Percentiles rank a stretch among this genome's conserved stretches.
phyloP scores from a whole-genome alignment of 2,888 invertebrate species.

The Eubasilissa splendida region DNA sequence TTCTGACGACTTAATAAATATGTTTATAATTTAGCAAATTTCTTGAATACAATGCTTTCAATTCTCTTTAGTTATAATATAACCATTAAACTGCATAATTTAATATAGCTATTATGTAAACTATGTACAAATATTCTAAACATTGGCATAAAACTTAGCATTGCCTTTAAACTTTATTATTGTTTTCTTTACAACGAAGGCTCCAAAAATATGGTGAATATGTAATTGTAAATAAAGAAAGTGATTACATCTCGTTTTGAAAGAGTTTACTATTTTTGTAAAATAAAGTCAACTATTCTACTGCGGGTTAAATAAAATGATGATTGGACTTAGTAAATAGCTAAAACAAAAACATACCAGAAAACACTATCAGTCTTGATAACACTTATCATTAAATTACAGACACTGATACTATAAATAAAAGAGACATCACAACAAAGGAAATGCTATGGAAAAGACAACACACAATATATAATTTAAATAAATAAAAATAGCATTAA shows the following conservation, averaged over 20 bases:
- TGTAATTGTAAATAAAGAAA: background rate
- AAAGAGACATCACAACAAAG: constrained; percentile 50
- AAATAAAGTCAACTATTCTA: constrained; percentile 15
- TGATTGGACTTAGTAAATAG: constrained; percentile 56
- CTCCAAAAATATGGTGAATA: constrained; percentile 10
- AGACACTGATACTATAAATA: constrained; percentile 50
- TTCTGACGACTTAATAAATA: background rate
- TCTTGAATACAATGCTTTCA: too few relatives aligned
- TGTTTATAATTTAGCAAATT: too few relatives aligned
- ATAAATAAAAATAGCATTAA: constrained; percentile 39
- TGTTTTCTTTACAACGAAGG: constrained; percentile 24
- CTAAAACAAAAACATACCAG: constrained; percentile 54
- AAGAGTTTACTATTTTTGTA: background rate
- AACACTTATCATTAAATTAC: constrained; percentile 57
- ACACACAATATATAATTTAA: constrained; percentile 39
- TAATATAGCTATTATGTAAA: constrained; percentile 37
- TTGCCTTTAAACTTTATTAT: constrained; percentile 50
- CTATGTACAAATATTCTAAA: constrained; percentile 51
- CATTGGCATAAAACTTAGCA: constrained; percentile 51
- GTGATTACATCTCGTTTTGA: background rate
- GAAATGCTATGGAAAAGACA: constrained; percentile 44
- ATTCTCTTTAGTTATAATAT: background rate
- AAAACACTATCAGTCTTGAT: constrained; percentile 59
- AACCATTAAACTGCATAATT: constrained; percentile 13
- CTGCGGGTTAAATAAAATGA: constrained; percentile 32